phyloP scores from a whole-genome alignment of 2,797 vertebrate species.

The Tenualosa thibaudeaui region DNA sequence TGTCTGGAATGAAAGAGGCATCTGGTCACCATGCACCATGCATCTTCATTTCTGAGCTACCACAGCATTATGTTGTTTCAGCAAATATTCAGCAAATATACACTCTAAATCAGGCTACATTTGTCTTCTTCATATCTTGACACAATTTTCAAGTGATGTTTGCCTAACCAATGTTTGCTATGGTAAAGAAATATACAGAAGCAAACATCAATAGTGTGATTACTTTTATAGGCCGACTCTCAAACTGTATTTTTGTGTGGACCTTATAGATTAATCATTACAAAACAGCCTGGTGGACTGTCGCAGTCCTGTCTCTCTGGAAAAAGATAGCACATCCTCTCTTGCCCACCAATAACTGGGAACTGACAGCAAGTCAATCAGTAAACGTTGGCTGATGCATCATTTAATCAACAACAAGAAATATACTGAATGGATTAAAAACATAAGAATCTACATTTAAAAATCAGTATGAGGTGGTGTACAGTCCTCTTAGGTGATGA shows the following conservation, averaged over 20 bases:
- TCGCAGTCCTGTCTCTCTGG: constrained; percentile 29
- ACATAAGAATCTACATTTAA: not conserved
- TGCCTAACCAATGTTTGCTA: not conserved
- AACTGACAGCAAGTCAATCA: not conserved
- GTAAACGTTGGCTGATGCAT: not conserved
- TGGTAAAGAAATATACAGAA: not conserved
- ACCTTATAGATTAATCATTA: constrained; percentile 53
- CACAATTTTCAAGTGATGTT: not conserved
- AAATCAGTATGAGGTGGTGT: not conserved
- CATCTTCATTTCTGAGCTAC: not conserved
- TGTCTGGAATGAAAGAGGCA: not conserved
- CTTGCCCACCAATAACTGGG: not conserved
- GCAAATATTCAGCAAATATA: not conserved
- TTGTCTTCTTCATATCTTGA: not conserved
- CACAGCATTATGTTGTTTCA: not conserved
- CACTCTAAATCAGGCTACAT: no score
- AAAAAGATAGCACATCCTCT: constrained; percentile 25
- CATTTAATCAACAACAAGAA: not conserved
- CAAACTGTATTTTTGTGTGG: constrained; percentile 41
- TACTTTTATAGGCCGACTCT: constrained; percentile 11
- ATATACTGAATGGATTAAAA: not conserved
- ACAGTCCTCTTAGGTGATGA: not conserved
- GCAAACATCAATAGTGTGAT: constrained; percentile 34
- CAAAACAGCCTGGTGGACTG: constrained; percentile 51
- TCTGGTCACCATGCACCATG: not conserved